Conservation (phyloP, 2,113 vertebrate genomes). For the Toxotes jaculatrix region DNA sequence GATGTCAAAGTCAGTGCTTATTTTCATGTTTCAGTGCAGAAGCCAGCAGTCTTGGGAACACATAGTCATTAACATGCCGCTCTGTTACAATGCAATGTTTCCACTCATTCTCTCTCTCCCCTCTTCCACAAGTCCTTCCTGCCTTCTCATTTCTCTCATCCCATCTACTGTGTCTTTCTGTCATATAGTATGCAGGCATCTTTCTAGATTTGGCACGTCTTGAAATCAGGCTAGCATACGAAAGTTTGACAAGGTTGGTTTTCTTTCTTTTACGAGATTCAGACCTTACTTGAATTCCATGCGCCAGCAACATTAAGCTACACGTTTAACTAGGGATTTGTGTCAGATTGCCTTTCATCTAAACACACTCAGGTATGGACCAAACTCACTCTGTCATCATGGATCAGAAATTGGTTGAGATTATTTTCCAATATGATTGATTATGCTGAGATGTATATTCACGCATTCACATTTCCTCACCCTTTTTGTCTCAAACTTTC, state of each 20-base stretch:
- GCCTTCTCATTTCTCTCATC: conserved; percentile 15
- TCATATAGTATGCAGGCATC: not conserved
- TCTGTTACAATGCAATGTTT: conserved; percentile 44
- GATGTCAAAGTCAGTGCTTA: conserved; percentile 67
- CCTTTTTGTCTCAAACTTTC: not conserved
- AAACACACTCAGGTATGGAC: conserved; percentile 37
- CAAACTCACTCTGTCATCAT: conserved; percentile 36
- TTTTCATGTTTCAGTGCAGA: conserved; percentile 67
- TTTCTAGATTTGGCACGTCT: not conserved
- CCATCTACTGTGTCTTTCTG: conserved; percentile 18
- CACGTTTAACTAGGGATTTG: conserved; percentile 72
- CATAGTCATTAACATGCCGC: conserved; percentile 69
- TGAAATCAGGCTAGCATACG: not conserved
- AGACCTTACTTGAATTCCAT: conserved; percentile 32
- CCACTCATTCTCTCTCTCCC: conserved; percentile 7
- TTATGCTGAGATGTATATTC: not conserved
- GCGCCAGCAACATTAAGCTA: conserved; percentile 40
- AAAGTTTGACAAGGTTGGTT: conserved; percentile 33
- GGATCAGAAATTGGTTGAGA: conserved; percentile 16
- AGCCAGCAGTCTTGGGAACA: conserved; percentile 56
- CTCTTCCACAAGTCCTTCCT: conserved; percentile 16
- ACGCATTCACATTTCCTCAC: not conserved
- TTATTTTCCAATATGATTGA: conserved; percentile 3
- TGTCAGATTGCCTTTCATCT: conserved; percentile 57
- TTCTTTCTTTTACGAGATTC: conserved; percentile 30